Evolutionary conservation across 2,113 vertebrate genomes (phyloP).

Genomic region (Pygathrix nemaeus): DNA sequence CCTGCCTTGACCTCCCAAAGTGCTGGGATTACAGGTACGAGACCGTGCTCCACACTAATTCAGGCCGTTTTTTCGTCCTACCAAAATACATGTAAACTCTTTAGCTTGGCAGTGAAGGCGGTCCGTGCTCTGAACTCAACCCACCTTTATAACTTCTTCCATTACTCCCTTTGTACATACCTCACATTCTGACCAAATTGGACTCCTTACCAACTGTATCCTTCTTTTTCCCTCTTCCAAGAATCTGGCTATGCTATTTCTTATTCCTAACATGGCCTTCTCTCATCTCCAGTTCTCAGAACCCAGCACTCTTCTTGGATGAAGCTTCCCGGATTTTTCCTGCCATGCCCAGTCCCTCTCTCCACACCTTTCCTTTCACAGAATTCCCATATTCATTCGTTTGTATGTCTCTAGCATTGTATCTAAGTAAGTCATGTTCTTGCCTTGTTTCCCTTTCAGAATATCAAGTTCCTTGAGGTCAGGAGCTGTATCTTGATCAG

Average conservation of each 20-base stretch:
- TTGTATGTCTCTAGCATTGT: background rate
- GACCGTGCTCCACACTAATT: too few species aligned
- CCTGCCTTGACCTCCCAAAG: too few species aligned
- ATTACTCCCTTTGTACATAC: background rate
- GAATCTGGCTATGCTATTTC: background rate
- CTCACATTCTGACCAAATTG: background rate
- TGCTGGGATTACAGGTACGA: too few species aligned
- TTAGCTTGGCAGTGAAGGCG: background rate
- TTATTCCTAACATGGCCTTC: background rate
- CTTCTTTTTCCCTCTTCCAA: background rate
- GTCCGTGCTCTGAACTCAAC: background rate
- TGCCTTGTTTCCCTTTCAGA: background rate
- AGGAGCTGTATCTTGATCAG: background rate
- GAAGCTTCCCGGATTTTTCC: background rate
- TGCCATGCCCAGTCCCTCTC: too few species aligned
- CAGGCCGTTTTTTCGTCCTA: background rate
- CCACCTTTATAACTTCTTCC: background rate
- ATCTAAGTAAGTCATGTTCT: background rate
- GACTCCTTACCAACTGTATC: background rate
- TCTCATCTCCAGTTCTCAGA: background rate
- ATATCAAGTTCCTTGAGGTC: background rate
- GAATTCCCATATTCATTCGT: background rate
- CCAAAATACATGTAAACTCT: background rate
- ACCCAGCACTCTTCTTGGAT: background rate
- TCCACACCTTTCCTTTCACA: background rate